These are phyloP conservation scores for Drosophila barbarae DNA, from an alignment of 2,888 invertebrate genomes.

Conservation along the genomic window DNA sequence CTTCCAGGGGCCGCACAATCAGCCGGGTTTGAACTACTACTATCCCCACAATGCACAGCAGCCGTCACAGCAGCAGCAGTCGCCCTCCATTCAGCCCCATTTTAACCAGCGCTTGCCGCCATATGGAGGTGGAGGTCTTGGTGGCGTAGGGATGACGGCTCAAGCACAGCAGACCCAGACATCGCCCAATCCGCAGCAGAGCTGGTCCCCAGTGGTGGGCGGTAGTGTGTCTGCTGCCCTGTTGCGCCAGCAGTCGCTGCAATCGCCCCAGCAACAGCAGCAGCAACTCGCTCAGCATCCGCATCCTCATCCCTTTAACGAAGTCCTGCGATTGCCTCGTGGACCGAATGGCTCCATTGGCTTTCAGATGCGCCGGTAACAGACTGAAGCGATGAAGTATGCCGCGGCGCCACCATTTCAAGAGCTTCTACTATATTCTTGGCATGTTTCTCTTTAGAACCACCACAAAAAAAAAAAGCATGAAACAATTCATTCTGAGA, in stretches of 20 bases:
- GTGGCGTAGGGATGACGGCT: slow-evolving; percentile 25
- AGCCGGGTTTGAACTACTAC: slow-evolving; percentile 55
- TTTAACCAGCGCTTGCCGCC: slow-evolving; percentile 59
- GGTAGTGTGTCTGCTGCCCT: slow-evolving; percentile 72
- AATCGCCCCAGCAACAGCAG: slow-evolving; percentile 48
- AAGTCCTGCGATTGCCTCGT: slow-evolving; percentile 87
- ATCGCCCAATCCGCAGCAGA: slow-evolving; percentile 62
- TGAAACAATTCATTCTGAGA: slow-evolving; percentile 28
- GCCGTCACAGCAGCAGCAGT: slow-evolving; percentile 32
- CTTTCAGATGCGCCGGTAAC: slow-evolving; percentile 84
- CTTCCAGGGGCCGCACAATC: slow-evolving; percentile 48
- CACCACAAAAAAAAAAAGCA: slow-evolving; percentile 1
- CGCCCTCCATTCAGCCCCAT: slow-evolving; percentile 36
- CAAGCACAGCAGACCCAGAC: slow-evolving; percentile 18
- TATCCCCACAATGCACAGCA: slow-evolving; percentile 51
- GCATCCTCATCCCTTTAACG: slow-evolving; percentile 61
- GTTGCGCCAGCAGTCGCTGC: slow-evolving; percentile 67
- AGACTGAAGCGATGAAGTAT: slow-evolving; percentile 35
- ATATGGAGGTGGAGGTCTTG: slow-evolving; percentile 41
- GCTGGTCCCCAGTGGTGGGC: slow-evolving; percentile 76
- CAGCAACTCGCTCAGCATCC: slow-evolving; percentile 38
- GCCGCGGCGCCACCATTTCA: slow-evolving; percentile 14
- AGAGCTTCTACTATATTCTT: slow-evolving; percentile 28
- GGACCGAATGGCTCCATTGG: slow-evolving; percentile 90
- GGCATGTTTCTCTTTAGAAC: slow-evolving; percentile 34